Conservation (phyloP, 1,140 invertebrate genomes). For the Caenorhabditis tropicalis region DNA sequence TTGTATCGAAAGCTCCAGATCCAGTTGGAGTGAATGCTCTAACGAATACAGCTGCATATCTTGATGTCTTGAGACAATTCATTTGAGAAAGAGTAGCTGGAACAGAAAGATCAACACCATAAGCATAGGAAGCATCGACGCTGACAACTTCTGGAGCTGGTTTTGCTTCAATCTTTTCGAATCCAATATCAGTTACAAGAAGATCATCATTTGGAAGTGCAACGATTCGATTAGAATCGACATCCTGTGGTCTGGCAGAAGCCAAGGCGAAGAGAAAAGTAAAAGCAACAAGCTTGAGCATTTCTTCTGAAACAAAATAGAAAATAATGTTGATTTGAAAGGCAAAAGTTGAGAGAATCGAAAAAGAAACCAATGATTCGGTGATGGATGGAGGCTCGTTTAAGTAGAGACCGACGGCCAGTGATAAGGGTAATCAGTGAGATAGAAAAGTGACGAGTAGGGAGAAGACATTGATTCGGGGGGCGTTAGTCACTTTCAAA, state of each 20-base stretch:
- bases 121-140: not conserved
- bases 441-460: slow-evolving; percentile 33
- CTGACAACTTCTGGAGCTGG: not conserved
- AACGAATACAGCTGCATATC: slow-evolving; percentile 20
- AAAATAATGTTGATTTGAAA: not conserved
- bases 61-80: slow-evolving; percentile 13
- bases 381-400: slow-evolving; percentile 21
- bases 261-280: slow-evolving; percentile 6
- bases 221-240: slow-evolving; percentile 6
- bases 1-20: slow-evolving; percentile 36
- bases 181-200: not conserved
- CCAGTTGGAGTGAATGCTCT: slow-evolving; percentile 44
- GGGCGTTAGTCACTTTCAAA: slow-evolving; percentile 19
- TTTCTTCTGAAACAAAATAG: not conserved
- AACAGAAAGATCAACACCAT: slow-evolving; percentile 5
- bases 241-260: slow-evolving; percentile 27
- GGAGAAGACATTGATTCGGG: not conserved
- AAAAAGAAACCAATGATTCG: slow-evolving; percentile 27
- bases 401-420: slow-evolving; percentile 4
- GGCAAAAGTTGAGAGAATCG: not conserved
- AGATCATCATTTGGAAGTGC: not conserved
- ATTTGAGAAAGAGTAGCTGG: not conserved
- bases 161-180: not conserved
- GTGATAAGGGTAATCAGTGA: slow-evolving; percentile 35
- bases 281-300: slow-evolving; percentile 11